These are phyloP conservation scores for Brachyrhaphis roseni DNA, from an alignment of 2,797 vertebrate genomes.

Conservation along the genomic window DNA sequence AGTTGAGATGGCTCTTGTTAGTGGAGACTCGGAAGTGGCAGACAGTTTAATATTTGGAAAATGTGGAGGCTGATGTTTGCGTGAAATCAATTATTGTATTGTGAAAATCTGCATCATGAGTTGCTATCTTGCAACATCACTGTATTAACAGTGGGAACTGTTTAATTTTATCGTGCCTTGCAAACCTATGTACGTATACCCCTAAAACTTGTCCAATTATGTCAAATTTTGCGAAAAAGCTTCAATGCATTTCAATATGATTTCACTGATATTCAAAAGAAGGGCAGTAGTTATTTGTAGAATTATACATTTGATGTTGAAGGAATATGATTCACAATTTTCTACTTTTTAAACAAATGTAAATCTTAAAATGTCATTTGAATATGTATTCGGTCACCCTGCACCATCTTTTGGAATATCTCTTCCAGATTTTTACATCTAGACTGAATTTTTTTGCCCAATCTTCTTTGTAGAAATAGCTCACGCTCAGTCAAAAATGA, in stretches of 20 bases:
- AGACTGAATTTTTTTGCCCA: background rate
- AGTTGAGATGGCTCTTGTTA: conserved; percentile 75
- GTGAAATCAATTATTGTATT: conserved; percentile 61
- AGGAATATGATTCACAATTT: background rate
- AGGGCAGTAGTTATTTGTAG: background rate
- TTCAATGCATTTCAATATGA: background rate
- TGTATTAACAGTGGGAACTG: conserved; percentile 33
- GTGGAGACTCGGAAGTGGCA: conserved; percentile 62
- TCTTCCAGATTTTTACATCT: background rate
- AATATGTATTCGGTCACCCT: background rate
- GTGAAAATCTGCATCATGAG: conserved; percentile 49
- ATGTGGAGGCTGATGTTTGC: conserved; percentile 47
- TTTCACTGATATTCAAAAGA: background rate
- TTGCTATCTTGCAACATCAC: conserved; percentile 31
- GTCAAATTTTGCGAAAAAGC: background rate
- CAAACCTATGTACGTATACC: background rate
- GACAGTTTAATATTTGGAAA: conserved; percentile 70
- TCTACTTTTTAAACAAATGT: background rate
- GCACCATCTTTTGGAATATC: background rate
- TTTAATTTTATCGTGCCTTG: conserved; percentile 9
- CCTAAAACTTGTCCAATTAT: background rate
- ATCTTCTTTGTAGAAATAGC: background rate
- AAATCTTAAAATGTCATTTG: background rate
- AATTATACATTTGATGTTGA: background rate
- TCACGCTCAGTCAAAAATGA: background rate